A percentile compares a stretch with the other conserved stretches of the same genome.
Conservation (phyloP, 2,888 invertebrate species). For the Thereva nobilitata region DNA sequence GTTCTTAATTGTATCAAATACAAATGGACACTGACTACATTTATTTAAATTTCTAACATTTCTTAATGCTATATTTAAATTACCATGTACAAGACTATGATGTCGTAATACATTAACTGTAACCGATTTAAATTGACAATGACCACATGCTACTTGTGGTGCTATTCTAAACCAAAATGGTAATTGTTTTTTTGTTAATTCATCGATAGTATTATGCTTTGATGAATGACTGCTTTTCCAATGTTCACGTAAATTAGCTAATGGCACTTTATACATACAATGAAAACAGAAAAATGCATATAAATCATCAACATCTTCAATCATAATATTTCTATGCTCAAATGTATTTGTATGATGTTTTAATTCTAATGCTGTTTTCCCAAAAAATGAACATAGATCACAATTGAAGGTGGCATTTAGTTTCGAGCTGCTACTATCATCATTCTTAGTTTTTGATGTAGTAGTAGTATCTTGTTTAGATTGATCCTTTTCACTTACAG, state of each 20-base stretch:
- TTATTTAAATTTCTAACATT: not conserved
- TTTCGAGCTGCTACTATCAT: not conserved
- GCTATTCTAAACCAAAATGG: conserved; percentile 25
- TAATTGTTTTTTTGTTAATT: not conserved
- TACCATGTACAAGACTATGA: conserved; percentile 1
- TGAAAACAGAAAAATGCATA: conserved; percentile 13
- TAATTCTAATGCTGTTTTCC: not conserved
- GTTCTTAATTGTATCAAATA: not conserved
- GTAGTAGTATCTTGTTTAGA: not conserved
- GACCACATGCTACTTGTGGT: conserved; percentile 9
- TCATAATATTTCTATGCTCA: not conserved
- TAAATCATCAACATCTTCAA: not conserved
- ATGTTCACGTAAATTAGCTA: conserved; percentile 1
- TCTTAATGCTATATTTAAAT: not conserved
- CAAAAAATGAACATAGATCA: conserved; percentile 7
- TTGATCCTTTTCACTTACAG: not conserved
- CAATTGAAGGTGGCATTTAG: not conserved
- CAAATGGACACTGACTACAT: conserved; percentile 27
- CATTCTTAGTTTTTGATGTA: not conserved
- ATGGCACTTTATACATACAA: not conserved
- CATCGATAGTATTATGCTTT: not conserved
- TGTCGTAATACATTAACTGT: conserved; percentile 2
- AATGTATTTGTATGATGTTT: conserved; percentile 2
- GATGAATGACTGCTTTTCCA: conserved; percentile 10
- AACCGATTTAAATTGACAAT: conserved; percentile 6